Evolutionary conservation across 2,797 vertebrate genomes (phyloP), one percentile per base, ranked within the genome.

Genomic region (Oophaga sylvatica): DNA sequence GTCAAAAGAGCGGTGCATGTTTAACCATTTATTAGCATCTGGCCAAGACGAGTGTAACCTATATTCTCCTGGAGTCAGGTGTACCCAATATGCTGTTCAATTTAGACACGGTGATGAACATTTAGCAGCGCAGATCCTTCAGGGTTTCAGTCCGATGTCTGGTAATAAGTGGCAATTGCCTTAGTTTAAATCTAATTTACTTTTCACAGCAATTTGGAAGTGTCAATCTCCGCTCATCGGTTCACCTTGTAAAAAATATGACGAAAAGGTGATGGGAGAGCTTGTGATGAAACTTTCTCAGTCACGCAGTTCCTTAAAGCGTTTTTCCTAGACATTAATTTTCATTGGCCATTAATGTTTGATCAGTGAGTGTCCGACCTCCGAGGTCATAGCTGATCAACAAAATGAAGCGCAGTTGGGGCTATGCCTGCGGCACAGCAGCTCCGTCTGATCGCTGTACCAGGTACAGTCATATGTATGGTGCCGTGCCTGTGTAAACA

Each of bases 141-240:
- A 48, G 75, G 75, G 81, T 31, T 67, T 60, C 70, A 45, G 79
- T 87, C 83, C 22, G 20, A 53, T 57, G 59, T n/a, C 70, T 41
- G n/a, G 73, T 84, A 83, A 79, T 68, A 84, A 84, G 65, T 80
- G 57, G 31, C 59, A 85, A 85, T 79, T 67, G 57, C 67, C 68
- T 85, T 57, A 29, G 17, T 81, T 81, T 81, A 80, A 76, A 88
- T 56, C 77, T 81, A 73, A 81, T 81, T 88, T 84, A 75, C 68
- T 84, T 88, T 83, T 88, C 59, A 88, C 87, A 84, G 87, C 67
- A 45, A 84, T 84, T 80, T 80, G 75, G 81, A 88, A 41, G 81
- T 80, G 81, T 73, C 70, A 81, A 63, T 81, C 75, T 83, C 15
- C 20, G 35, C 59, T 56, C 65, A 70, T 78, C 31, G 59, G 3